A percentile compares a stretch with the other conserved stretches of the same genome.
Conservation (phyloP, 1,140 invertebrate genomes). For the Drosophila melanogaster region DNA sequence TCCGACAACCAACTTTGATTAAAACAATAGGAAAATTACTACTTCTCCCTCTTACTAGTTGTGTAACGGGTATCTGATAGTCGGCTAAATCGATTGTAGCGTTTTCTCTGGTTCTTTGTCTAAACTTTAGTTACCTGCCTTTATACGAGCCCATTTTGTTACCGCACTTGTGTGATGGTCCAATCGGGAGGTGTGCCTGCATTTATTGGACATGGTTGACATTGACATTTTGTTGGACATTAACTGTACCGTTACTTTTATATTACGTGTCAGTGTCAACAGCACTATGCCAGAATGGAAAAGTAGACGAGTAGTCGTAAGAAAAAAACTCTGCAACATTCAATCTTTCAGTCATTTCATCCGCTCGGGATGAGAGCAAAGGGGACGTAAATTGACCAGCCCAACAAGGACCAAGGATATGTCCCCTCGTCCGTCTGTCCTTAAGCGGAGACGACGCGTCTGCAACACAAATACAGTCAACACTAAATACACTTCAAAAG, state of each 20-base stretch:
- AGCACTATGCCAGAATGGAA: constrained; percentile 55
- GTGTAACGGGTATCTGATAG: too few relatives aligned
- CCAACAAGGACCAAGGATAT: constrained; percentile 23
- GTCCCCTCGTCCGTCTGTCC: constrained; percentile 7
- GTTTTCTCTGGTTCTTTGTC: neutral
- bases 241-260: constrained; percentile 75
- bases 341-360: constrained; percentile 71
- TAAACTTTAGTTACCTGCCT: constrained; percentile 5
- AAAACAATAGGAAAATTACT: too few relatives aligned
- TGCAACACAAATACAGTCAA: constrained; percentile 39
- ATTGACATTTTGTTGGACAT: constrained; percentile 75
- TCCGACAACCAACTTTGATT: too few relatives aligned
- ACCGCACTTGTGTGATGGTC: constrained; percentile 5
- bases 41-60: too few relatives aligned
- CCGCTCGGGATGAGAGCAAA: constrained; percentile 12
- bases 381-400: constrained; percentile 52
- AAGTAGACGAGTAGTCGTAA: neutral
- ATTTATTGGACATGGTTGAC: constrained; percentile 73
- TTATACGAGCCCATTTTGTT: constrained; percentile 5
- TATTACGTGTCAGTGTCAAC: constrained; percentile 82
- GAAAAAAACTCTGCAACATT: constrained; percentile 60
- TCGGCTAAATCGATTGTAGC: too few relatives aligned
- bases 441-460: constrained; percentile 36
- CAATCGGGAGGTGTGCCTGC: constrained; percentile 36
- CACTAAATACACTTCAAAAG: constrained; percentile 84